Percentiles rank a stretch among this genome's conserved stretches.
Evolutionary conservation across 2,113 vertebrate genomes (phyloP).

Genomic region (Erinaceus europaeus): DNA sequence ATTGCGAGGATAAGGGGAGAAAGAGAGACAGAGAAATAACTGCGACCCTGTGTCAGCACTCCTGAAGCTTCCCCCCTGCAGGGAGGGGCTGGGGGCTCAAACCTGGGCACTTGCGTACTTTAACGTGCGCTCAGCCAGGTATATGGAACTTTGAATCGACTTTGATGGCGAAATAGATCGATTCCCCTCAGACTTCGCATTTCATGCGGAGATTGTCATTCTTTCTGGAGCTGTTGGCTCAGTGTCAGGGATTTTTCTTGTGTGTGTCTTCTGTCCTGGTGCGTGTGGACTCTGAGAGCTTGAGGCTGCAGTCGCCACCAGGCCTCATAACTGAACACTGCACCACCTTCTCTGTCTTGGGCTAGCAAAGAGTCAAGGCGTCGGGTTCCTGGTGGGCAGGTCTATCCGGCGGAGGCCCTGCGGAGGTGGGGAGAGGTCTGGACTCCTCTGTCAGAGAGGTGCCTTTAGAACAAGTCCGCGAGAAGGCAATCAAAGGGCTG

Average conservation of each 20-base stretch:
- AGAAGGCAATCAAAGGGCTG: not conserved
- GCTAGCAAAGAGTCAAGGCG: not conserved
- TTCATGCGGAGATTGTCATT: not conserved
- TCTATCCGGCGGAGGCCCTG: not conserved
- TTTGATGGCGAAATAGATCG: not conserved
- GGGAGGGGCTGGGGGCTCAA: too few relatives aligned
- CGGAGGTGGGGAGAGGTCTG: not conserved
- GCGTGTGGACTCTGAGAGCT: not conserved
- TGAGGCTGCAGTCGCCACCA: too few relatives aligned
- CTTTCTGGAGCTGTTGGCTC: not conserved
- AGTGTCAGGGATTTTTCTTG: not conserved
- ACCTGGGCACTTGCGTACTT: too few relatives aligned
- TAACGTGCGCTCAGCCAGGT: too few relatives aligned
- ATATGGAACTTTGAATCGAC: too few relatives aligned
- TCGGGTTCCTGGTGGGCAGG: not conserved
- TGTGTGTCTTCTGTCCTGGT: not conserved
- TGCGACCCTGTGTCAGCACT: too few relatives aligned
- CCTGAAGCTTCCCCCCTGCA: too few relatives aligned
- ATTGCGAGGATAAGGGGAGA: too few relatives aligned
- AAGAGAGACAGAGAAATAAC: too few relatives aligned
- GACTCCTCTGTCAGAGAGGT: not conserved
- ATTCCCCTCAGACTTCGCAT: not conserved
- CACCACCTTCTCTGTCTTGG: not conserved
- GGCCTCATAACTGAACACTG: not conserved
- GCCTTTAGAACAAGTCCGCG: not conserved